Evolutionary conservation across 2,113 vertebrate genomes (phyloP).

Genomic region (Actenoides hombroni): DNA sequence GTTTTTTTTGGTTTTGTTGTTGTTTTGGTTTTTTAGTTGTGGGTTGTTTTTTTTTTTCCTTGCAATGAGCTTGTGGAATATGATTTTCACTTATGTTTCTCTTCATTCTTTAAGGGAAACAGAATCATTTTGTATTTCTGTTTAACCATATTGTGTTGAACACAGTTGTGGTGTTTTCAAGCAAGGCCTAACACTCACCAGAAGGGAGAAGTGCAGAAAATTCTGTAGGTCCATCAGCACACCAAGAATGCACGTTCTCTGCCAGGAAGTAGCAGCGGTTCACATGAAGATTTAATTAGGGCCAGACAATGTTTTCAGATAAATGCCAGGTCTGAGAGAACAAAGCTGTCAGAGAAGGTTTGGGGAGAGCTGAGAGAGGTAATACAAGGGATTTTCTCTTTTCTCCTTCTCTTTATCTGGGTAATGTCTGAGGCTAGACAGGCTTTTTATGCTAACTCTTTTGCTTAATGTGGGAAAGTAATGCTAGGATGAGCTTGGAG

Average conservation of each 20-base stretch:
- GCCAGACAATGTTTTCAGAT: constrained; percentile 11
- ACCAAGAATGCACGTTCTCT: constrained; percentile 18
- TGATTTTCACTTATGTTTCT: constrained; percentile 37
- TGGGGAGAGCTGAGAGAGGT: background rate
- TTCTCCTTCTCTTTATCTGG: constrained; percentile 39
- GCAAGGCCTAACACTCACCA: constrained; percentile 36
- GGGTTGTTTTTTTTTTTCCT: background rate
- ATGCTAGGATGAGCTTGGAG: constrained; percentile 47
- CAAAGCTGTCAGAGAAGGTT: background rate
- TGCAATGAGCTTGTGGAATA: constrained; percentile 12
- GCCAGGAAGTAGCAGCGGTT: constrained; percentile 29
- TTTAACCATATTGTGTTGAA: constrained; percentile 20
- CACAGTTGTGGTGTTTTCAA: constrained; percentile 42
- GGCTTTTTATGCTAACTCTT: constrained; percentile 55
- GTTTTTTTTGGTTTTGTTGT: too few species aligned
- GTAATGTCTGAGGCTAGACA: constrained; percentile 26
- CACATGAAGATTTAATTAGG: constrained; percentile 51
- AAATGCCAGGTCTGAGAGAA: constrained; percentile 34
- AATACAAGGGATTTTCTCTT: constrained; percentile 45
- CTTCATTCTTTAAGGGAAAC: background rate
- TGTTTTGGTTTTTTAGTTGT: background rate
- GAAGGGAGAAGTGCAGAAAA: constrained; percentile 20
- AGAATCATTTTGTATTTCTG: constrained; percentile 5
- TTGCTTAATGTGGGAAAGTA: constrained; percentile 60
- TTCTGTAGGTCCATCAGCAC: constrained; percentile 24